phyloP scores from a whole-genome alignment of 2,113 vertebrate species.

The pig (Sus scrofa) region T2T-Sscrofa CM000817.6:145729001-145729500 shows the following conservation, averaged over 20 bases:
- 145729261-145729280: slow-evolving; percentile 23
- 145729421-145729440: neutral
- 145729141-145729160: neutral
- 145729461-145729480: neutral
- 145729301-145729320: neutral
- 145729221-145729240: neutral
- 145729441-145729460: neutral
- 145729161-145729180: neutral
- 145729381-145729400: neutral
- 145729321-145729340: slow-evolving; percentile 22
- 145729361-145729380: neutral
- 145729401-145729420: neutral
- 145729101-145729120: neutral
- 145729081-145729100: neutral
- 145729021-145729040: slow-evolving; percentile 25
- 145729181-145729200: neutral
- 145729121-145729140: neutral
- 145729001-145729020: slow-evolving; percentile 22
- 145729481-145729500: neutral
- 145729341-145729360: neutral
- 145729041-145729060: neutral
- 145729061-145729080: neutral
- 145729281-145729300: slow-evolving; percentile 19
- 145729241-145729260: neutral
- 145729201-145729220: neutral